Evolutionary conservation across 2,113 vertebrate genomes (phyloP).

Genomic region (Saimiri boliviensis): DNA sequence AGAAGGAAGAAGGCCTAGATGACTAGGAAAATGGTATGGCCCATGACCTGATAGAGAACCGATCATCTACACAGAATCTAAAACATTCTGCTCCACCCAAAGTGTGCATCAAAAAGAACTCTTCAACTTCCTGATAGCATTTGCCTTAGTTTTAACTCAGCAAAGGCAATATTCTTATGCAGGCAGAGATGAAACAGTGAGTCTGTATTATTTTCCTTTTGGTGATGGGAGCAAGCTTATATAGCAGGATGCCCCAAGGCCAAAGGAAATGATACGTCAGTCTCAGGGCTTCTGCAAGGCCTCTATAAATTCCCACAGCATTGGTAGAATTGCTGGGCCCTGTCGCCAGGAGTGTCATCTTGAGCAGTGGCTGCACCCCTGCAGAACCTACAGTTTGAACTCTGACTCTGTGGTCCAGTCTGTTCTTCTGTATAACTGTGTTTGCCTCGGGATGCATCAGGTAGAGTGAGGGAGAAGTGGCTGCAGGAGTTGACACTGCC

Average conservation of each 20-base stretch:
- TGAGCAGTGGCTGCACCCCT: background rate
- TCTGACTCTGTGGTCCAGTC: background rate
- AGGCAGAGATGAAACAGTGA: background rate
- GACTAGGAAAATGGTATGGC: background rate
- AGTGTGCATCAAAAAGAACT: background rate
- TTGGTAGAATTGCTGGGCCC: background rate
- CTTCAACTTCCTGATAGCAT: too few species aligned
- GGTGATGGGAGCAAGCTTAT: background rate
- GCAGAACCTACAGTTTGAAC: too few species aligned
- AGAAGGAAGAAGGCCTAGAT: background rate
- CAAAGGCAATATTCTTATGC: too few species aligned
- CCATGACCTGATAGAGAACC: background rate
- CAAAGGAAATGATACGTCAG: background rate
- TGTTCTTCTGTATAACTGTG: background rate
- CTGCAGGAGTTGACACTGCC: background rate
- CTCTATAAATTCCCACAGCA: background rate
- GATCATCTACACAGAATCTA: background rate
- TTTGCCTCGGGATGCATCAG: rapidly evolving
- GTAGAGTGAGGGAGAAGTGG: background rate
- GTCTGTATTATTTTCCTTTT: background rate
- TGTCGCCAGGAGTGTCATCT: background rate
- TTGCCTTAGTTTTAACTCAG: background rate
- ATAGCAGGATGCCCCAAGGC: background rate
- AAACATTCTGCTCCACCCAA: background rate
- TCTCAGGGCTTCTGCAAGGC: background rate